These are phyloP conservation scores for Diarsia rubi DNA, from an alignment of 2,888 invertebrate genomes.

Conservation along the genomic window DNA sequence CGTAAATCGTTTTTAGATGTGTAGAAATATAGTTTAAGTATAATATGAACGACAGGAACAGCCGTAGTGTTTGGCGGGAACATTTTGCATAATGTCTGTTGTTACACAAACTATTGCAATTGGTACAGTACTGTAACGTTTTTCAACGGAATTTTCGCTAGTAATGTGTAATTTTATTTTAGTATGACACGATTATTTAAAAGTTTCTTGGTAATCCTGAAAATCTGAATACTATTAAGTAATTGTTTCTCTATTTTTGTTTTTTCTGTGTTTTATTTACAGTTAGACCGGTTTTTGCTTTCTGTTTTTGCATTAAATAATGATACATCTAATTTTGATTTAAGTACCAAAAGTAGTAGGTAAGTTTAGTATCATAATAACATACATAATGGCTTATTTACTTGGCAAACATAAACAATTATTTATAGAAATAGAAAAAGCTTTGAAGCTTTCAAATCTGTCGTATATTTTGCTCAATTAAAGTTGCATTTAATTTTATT, in stretches of 20 bases:
- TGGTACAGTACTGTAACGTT: constrained; percentile 21
- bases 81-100: constrained; percentile 46
- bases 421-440: background rate
- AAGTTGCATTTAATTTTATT: no score
- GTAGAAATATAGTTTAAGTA: constrained; percentile 34
- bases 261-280: background rate
- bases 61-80: constrained; percentile 60
- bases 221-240: constrained; percentile 16
- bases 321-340: no score
- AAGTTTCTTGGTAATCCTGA: background rate
- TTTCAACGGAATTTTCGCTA: constrained; percentile 32
- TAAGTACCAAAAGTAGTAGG: no score
- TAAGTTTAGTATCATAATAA: no score
- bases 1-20: constrained; percentile 27
- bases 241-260: constrained; percentile 4
- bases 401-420: background rate
- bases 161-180: constrained; percentile 17
- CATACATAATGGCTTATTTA: no score
- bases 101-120: constrained; percentile 32
- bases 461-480: background rate
- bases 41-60: constrained; percentile 64
- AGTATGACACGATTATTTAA: background rate
- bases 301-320: no score
- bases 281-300: background rate
- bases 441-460: background rate